Evolutionary conservation across 2,888 invertebrate species (phyloP).

Genomic region (Yponomeuta cagnagella): DNA sequence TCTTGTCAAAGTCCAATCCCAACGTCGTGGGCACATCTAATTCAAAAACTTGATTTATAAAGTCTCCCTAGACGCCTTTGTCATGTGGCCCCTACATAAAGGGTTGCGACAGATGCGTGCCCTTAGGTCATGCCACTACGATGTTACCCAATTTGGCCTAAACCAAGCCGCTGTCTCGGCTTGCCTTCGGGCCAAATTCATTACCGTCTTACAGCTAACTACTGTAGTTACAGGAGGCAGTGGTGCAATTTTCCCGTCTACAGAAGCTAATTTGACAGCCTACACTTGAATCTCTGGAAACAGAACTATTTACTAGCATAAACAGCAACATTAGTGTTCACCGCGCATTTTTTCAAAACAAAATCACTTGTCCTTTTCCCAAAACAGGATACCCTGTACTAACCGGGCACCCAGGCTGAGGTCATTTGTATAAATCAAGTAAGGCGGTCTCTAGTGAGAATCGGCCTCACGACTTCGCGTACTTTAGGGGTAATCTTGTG

Average conservation of each 20-base stretch:
- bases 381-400: no score
- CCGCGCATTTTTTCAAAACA: no score
- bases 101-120: slow-evolving; percentile 48
- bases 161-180: slow-evolving; percentile 47
- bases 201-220: slow-evolving; percentile 29
- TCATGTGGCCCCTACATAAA: slow-evolving; percentile 31
- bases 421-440: no score
- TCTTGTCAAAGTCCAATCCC: no score
- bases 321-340: no score
- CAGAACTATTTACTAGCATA: no score
- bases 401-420: no score
- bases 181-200: slow-evolving; percentile 55
- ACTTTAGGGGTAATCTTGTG: no score
- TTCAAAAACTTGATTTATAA: neutral
- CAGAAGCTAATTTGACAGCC: neutral
- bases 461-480: no score
- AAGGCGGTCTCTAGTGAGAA: no score
- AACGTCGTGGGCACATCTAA: no score
- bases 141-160: slow-evolving; percentile 30
- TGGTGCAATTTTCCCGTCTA: neutral
- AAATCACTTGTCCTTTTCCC: no score
- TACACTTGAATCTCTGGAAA: neutral
- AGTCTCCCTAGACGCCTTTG: neutral
- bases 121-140: slow-evolving; percentile 24
- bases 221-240: neutral